Conservation (phyloP, 2,113 vertebrate species). For the Podiceps cristatus region DNA sequence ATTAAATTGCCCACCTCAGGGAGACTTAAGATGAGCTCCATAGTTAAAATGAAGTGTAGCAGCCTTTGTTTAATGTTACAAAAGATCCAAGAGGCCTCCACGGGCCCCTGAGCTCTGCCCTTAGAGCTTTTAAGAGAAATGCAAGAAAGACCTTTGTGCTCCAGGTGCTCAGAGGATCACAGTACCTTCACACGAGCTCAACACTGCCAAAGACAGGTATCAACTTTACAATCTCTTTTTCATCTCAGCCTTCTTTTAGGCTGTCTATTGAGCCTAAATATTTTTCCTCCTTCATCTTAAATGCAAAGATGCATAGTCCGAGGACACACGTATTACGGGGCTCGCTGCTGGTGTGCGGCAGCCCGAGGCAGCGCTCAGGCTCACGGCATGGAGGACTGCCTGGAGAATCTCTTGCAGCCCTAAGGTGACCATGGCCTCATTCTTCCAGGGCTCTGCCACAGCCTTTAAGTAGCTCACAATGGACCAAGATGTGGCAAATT, state of each 20-base stretch:
- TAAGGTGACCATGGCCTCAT: fast-evolving
- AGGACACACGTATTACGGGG: not conserved
- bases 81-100: not conserved
- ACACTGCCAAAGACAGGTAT: not conserved
- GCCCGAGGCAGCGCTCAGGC: not conserved
- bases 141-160: not conserved
- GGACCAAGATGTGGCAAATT: not conserved
- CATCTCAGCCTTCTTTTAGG: not conserved
- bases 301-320: not conserved
- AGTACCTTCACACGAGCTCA: not conserved
- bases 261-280: not conserved
- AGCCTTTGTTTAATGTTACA: not conserved
- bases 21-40: not conserved
- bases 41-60: not conserved
- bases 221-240: not conserved
- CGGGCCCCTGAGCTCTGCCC: not conserved
- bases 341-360: fast-evolving
- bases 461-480: not conserved
- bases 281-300: not conserved
- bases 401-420: not conserved
- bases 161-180: not conserved
- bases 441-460: not conserved
- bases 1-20: not conserved
- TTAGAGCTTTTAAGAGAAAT: not conserved
- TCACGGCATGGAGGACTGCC: not conserved